Percentiles rank a stretch among this genome's conserved stretches.
Evolutionary conservation across 2,113 vertebrate genomes (phyloP).

Genomic region (Pao palembangensis): DNA sequence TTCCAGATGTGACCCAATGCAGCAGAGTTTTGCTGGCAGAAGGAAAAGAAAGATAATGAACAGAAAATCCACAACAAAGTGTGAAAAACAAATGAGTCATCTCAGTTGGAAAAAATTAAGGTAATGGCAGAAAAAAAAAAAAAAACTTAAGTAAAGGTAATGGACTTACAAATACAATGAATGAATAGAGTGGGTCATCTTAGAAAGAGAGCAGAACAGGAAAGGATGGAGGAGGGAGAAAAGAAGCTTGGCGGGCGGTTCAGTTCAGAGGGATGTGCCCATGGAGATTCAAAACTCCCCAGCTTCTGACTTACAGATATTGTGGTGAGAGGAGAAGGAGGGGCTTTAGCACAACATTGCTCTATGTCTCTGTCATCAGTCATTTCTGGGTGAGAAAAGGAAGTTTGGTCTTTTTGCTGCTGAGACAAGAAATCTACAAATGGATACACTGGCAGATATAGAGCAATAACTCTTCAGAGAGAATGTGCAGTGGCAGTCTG

Average conservation of each 20-base stretch:
- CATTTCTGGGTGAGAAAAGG: slow-evolving; percentile 13
- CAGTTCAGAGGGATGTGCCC: slow-evolving; percentile 68
- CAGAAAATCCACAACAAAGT: slow-evolving; percentile 31
- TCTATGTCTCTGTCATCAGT: slow-evolving; percentile 16
- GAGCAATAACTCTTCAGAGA: slow-evolving; percentile 21
- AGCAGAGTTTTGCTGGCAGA: slow-evolving; percentile 62
- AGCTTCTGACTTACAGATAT: slow-evolving; percentile 59
- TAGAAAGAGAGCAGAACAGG: slow-evolving; percentile 31
- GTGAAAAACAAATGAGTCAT: slow-evolving; percentile 33
- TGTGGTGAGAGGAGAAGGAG: slow-evolving; percentile 47
- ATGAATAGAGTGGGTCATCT: slow-evolving; percentile 34
- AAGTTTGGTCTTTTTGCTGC: slow-evolving; percentile 4
- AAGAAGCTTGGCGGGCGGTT: slow-evolving; percentile 69
- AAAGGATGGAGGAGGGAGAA: slow-evolving; percentile 44
- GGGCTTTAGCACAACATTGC: slow-evolving; percentile 28
- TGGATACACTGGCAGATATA: background rate
- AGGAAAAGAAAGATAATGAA: slow-evolving; percentile 52
- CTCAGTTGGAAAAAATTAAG: slow-evolving; percentile 14
- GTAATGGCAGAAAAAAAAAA: slow-evolving; percentile 14
- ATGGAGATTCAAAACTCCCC: slow-evolving; percentile 65
- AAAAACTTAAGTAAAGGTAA: slow-evolving; percentile 22
- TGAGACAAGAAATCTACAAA: slow-evolving; percentile 3
- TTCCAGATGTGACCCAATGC: slow-evolving; percentile 81
- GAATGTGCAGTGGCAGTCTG: slow-evolving; percentile 50
- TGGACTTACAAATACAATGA: slow-evolving; percentile 14